Evolutionary conservation across 2,113 vertebrate genomes (phyloP).

Genomic region (Engystomops pustulosus): DNA sequence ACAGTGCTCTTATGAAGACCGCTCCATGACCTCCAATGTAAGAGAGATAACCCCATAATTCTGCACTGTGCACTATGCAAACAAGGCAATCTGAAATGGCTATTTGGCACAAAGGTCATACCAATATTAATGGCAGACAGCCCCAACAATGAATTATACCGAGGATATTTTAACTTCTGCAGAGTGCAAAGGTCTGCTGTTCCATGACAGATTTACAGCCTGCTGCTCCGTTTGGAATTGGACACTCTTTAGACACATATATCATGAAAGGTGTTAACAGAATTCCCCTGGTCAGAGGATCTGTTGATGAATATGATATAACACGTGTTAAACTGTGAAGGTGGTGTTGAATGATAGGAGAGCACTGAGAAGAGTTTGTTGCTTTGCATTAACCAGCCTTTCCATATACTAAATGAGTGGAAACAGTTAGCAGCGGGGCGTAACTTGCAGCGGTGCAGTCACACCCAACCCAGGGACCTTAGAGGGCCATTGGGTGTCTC

Average conservation of each 20-base stretch:
- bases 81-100: constrained; percentile 48
- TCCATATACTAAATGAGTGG: neutral
- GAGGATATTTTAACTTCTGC: constrained; percentile 9
- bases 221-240: neutral
- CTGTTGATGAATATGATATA: constrained; percentile 36
- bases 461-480: too few species aligned
- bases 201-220: constrained; percentile 5
- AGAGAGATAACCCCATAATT: constrained; percentile 1
- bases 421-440: neutral
- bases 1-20: neutral
- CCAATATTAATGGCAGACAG: constrained; percentile 43
- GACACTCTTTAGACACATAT: constrained; percentile 2
- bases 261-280: constrained; percentile 31
- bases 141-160: constrained; percentile 29
- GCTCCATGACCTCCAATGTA: constrained; percentile 7
- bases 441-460: too few species aligned
- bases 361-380: neutral
- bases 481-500: too few species aligned
- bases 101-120: constrained; percentile 36
- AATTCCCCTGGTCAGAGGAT: constrained; percentile 9
- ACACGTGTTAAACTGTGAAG: constrained; percentile 34
- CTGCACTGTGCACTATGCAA: constrained; percentile 28
- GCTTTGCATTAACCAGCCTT: neutral
- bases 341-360: neutral
- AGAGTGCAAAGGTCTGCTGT: constrained; percentile 15